phyloP scores from a whole-genome alignment of 2,888 invertebrate species.

The Megastigmus dorsalis region DNA sequence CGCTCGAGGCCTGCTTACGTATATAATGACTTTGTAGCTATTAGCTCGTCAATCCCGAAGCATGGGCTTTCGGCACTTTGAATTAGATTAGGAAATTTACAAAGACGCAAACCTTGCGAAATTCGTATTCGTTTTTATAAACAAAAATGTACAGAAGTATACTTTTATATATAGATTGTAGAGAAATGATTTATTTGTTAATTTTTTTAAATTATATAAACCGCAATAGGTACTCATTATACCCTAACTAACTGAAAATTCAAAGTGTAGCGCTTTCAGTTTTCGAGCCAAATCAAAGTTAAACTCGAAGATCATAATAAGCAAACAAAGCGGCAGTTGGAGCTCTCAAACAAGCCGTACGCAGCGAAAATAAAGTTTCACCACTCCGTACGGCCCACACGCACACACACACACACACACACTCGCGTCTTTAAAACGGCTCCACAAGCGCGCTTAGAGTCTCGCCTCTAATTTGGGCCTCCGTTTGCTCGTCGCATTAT shows the following conservation, averaged over 20 bases:
- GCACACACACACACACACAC: neutral
- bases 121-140: too few relatives aligned
- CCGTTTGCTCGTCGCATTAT: constrained; percentile 45
- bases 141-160: too few relatives aligned
- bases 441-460: constrained; percentile 14
- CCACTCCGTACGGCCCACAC: neutral
- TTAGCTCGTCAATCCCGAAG: neutral
- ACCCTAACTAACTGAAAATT: too few relatives aligned
- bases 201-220: too few relatives aligned
- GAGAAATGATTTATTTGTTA: too few relatives aligned
- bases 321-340: too few relatives aligned
- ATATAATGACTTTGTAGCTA: neutral
- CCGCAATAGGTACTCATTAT: too few relatives aligned
- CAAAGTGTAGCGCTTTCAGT: neutral
- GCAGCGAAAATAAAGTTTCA: neutral
- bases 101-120: too few relatives aligned
- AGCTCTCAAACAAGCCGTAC: neutral
- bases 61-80: neutral
- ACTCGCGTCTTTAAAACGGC: neutral
- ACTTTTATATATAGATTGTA: too few relatives aligned
- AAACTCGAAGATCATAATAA: too few relatives aligned
- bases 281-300: neutral
- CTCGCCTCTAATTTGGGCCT: constrained; percentile 40
- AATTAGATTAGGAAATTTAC: neutral
- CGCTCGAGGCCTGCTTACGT: neutral